phyloP scores from a whole-genome alignment of 1,140 invertebrate genomes.

The Nylanderia fulva region DNA sequence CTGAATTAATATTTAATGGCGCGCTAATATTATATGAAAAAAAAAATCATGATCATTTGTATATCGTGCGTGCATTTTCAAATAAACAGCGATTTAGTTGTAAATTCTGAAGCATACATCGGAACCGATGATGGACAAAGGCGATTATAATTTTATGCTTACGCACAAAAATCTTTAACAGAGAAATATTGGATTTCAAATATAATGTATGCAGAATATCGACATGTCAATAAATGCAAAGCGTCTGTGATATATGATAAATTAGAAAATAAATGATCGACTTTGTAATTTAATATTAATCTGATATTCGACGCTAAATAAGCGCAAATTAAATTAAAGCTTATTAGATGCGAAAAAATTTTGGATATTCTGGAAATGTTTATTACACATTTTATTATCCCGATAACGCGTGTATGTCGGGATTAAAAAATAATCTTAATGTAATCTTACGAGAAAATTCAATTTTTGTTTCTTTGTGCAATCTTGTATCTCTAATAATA shows the following conservation, averaged over 20 bases:
- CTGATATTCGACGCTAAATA: neutral
- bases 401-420: neutral
- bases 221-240: neutral
- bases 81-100: neutral
- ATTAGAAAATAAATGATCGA: constrained; percentile 18
- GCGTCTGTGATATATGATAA: neutral
- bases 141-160: constrained; percentile 20
- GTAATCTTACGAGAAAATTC: neutral
- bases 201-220: neutral
- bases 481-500: too few species aligned
- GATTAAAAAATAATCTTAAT: neutral
- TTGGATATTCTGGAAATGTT: neutral
- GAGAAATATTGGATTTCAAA: constrained; percentile 26
- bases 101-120: constrained; percentile 6
- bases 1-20: neutral
- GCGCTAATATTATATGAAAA: neutral
- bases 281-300: constrained; percentile 33
- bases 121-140: neutral
- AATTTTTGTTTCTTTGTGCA: neutral
- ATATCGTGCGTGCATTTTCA: neutral
- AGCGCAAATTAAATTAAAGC: constrained; percentile 12
- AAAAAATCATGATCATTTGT: constrained; percentile 4
- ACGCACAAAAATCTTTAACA: constrained; percentile 3
- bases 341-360: too few species aligned
- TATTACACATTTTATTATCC: neutral